Evolutionary conservation across 92 coral and sea anemone species (phyloP), one percentile per base, ranked within the genome.

Genomic region (Siderastrea radians): DNA sequence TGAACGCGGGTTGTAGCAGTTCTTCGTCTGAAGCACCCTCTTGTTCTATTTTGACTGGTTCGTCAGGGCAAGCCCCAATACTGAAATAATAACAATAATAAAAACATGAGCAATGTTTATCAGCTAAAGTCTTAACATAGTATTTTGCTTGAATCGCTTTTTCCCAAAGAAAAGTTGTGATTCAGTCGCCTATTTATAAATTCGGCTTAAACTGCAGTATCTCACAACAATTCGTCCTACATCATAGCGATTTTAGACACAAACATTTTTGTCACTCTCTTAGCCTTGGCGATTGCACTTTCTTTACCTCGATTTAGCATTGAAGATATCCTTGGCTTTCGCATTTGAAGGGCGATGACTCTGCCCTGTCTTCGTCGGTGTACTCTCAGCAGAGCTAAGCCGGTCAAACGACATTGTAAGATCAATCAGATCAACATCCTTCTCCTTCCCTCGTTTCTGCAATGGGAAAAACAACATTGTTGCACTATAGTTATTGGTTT

Each of bases 311-410:
- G 67, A 19, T 45, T 60, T 78, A 14, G 16, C 72, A 78, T 51
- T 44, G 68, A 78, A 60, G 16, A 78, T n/a, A 78, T 78, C 83
- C 72, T 78, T 78, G 83, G 72, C 72, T 26, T 26, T 43, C 49
- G 49, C 49, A 68, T 26, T 68, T 7, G 72, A 26, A 68, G 49
- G 49, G 13, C 48, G 72, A 38, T 68, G 48, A 68, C 50, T 26
- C 13, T 59, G 64, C 64, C 64, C 64, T 59, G n/a, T 59, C 80
- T 75, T 75, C 51, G 80, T 51, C 62, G 65, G 83, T 65, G 83
- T 78, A 72, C 38, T 78, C 72, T 78, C 83, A 65, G 83, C 83
- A 78, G 83, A 60, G 83, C 83, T 78, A 78, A 78, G 83, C 26
- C 55, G 83, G 67, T 78, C 55, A 60, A 76, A 76, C 43, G 81